These are phyloP conservation scores for Cistogaster globosa DNA, from an alignment of 2,888 invertebrate genomes.

Conservation along the genomic window DNA sequence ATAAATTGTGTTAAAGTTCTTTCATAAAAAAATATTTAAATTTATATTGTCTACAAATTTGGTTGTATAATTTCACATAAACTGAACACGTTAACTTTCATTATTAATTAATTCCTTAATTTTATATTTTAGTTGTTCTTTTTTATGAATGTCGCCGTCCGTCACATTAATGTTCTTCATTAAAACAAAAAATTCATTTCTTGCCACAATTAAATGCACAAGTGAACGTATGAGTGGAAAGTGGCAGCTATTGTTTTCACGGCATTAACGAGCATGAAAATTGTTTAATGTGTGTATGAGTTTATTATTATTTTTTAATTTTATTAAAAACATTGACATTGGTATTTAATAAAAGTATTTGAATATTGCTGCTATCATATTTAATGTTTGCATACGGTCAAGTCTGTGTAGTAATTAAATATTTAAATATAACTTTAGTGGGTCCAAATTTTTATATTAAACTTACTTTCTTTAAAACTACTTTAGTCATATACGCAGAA, in stretches of 20 bases:
- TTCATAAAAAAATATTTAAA: constrained; percentile 36
- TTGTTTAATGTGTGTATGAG: constrained; percentile 6
- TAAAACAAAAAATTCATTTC: constrained; percentile 68
- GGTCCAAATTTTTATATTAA: neutral
- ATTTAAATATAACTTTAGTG: constrained; percentile 23
- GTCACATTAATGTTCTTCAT: constrained; percentile 61
- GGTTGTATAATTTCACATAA: neutral
- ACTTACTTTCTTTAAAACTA: neutral
- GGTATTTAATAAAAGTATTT: constrained; percentile 51
- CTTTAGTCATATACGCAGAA: neutral
- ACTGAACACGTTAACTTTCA: constrained; percentile 54
- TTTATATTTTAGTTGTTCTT: constrained; percentile 13
- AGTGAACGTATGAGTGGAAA: constrained; percentile 12
- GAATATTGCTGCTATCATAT: neutral
- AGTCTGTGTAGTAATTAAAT: constrained; percentile 32
- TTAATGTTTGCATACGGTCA: constrained; percentile 34
- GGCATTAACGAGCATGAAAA: constrained; percentile 30
- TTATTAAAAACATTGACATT: constrained; percentile 50
- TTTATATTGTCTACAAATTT: neutral
- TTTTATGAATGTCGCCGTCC: constrained; percentile 19
- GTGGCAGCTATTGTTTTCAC: constrained; percentile 11
- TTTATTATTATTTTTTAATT: constrained; percentile 35
- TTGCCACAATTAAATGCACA: constrained; percentile 31
- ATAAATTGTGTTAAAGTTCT: constrained; percentile 61
- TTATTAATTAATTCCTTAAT: constrained; percentile 44